Base-by-base conservation (phyloP, 2,113 vertebrate species). In the Hypomesus transpacificus region DNA sequence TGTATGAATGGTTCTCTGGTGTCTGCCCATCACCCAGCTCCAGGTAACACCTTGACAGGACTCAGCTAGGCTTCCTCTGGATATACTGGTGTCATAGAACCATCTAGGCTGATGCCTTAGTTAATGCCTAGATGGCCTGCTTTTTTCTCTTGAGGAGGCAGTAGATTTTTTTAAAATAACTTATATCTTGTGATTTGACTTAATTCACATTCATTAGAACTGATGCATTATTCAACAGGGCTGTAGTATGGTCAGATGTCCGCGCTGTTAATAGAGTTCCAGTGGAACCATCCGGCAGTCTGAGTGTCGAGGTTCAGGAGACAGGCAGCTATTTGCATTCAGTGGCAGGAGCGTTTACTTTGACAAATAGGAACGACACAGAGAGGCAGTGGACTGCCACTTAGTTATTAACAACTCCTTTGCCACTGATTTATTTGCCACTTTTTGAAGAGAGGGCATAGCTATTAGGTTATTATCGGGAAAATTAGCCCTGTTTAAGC, bases 391-490 rank as follows among this genome's bases (percentile, higher is more conserved):
- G 92, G 91, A 92, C 93, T 96, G 96, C 94, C 94, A 95, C 94
- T 95, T 95, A 91, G 94, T 95, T 96, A 97, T 96, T 95, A 98
- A 95, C 95, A 96, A 97, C 93, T 95, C 94, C 94, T 96, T 95
- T 93, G 88, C 91, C 87, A 84, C 91, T 96, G 95, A 99, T 99
- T 98, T 97, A 97, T 98, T 94, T 91, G 89, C 92, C 88, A 87
- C 91, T 92, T 92, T 93, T 89, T 91, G 86, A 91, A 91, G 90
- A 92, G 91, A 93, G 94, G 94, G 94, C 93, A 95, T 93, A 94
- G 94, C 94, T 94, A 91, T 93, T 94, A 89, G 91, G 94, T 94
- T 96, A 95, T 93, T 94, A 96, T 94, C 93, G 91, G 85, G 89
- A 46, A 98, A 99, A 98, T 98, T 96, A 98, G 95, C 95, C 94